Evolutionary conservation across 2,888 invertebrate genomes (phyloP), one percentile per base, ranked within the genome.

Genomic region (Rhodophaea formosa): DNA sequence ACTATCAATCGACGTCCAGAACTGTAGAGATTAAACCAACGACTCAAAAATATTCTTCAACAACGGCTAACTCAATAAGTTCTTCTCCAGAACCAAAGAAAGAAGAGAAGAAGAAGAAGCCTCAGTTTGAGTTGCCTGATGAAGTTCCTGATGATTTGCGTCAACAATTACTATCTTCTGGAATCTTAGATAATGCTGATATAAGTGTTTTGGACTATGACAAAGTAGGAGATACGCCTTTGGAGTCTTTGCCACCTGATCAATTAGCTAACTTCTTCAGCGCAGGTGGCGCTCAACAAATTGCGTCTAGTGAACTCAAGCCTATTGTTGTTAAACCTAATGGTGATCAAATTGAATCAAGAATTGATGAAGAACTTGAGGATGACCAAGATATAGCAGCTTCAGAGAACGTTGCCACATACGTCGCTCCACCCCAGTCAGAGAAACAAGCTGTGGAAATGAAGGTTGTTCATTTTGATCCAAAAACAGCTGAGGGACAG

Each of bases 131-230:
- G 65, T 85, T 97, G 46, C 97, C 97, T 10, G 97, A 96, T 71
- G 97, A 97, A 89, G 97, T 97, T 7, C 97, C 97, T 5, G 97
- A 96, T 65, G 97, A 97, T 70, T 91, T 97, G 49, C 92, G 97
- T 44, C 93, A 96, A 75, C 97, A 97, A 72, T 86, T 97, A 6
- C 84, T 97, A 49, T 95, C 95, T 53, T 97, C 97, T 0, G 97
- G 97, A 43, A 97, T 97, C 69, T 87, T 97, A 57, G 95, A 96
- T 67, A 96, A 97, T 74, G 97, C 97, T 47, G 96, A 97, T 70
- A 97, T 97, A 60, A 97, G 97, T 66, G 93, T 97, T 52, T 85
- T 97, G 59, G 97, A 97, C 84, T 97, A 97, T 71, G 97, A 97
- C 73, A 97, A 97, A 90, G 94, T 96, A 44, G 97, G 97, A 32